Evolutionary conservation across 2,888 invertebrate genomes (phyloP), one percentile per base, ranked within the genome.

Genomic region (Drosophila tripunctata): DNA sequence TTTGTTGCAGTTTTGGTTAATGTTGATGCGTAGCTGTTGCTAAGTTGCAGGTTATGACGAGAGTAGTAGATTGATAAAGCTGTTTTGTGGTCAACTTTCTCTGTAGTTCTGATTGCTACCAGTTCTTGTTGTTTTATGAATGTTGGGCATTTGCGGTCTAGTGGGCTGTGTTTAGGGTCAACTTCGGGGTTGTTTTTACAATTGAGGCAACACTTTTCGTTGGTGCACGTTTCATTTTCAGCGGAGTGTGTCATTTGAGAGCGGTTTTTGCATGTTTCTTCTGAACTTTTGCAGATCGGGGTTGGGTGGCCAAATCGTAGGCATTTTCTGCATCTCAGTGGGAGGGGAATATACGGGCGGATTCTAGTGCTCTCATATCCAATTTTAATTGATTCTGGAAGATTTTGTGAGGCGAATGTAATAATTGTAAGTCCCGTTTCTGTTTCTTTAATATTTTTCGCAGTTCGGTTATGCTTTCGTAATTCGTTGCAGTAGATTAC

Each of bases 261-360:
- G 30, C 60, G 40, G 35, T 56, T 66, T 43, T 33, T 51, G 7
- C 61, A 56, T 17, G 31, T 27, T 27, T 21, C 27, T 61, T 56
- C 24, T 17, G 24, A 17, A 60, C 21, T 63, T 17, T 44, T 51
- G 33, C 55, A 56, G 5, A 40, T 35, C 1, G 47, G 21, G 4
- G 51, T 41, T 8, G 47, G 44, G 60, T 66, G 52, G 8, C 52
- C 52, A 43, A 61, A 61, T 4, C 45, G 55, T 10, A 56, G n/a
- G 43, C 56, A 61, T 40, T 45, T 61, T 40, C 15, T 54, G 44
- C 58, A 54, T 21, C 58, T 27, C n/a, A 56, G 38, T 2, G 60
- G 60, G 10, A 61, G 14, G n/a, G 66, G 47, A n/a, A 58, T 51
- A 10, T 60, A 64, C 4, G 50, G 45, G 17, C 60, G 44, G 6